A percentile compares a stretch with the other conserved stretches of the same genome.
These are phyloP conservation scores for Dendrocincla tyrannina DNA, from an alignment of 2,797 vertebrate genomes.

Conservation along the genomic window DNA sequence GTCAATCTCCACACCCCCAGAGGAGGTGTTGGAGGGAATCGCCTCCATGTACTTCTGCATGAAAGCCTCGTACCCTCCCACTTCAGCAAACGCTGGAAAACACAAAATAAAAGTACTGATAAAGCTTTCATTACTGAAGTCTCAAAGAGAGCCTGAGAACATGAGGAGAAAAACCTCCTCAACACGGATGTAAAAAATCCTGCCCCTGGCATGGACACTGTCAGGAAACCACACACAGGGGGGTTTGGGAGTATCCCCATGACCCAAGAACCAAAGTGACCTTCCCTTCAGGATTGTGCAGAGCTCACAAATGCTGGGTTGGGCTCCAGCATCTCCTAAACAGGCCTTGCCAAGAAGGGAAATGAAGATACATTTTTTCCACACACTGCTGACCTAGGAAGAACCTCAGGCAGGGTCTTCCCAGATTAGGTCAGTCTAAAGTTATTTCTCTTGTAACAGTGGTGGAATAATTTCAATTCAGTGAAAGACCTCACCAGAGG, in stretches of 20 bases:
- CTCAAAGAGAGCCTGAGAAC: background rate
- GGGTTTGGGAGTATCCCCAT: too few relatives aligned
- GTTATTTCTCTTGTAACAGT: background rate
- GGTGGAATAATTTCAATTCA: background rate
- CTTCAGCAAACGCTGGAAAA: slow-evolving; percentile 80
- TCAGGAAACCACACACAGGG: background rate
- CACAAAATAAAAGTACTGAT: background rate
- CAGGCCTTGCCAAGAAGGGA: background rate
- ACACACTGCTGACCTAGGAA: background rate
- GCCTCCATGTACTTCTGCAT: slow-evolving; percentile 84
- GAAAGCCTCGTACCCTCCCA: slow-evolving; percentile 88
- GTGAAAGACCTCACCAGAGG: background rate
- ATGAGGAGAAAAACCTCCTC: background rate
- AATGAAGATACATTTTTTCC: background rate
- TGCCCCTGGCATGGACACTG: background rate
- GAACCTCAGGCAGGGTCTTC: background rate
- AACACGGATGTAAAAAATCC: background rate
- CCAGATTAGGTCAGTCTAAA: background rate
- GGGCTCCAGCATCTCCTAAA: background rate
- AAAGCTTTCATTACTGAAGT: background rate
- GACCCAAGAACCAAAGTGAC: background rate
- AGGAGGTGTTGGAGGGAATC: slow-evolving; percentile 70
- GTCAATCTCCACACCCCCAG: slow-evolving; percentile 41
- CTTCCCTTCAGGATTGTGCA: background rate
- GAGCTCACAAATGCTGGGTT: background rate